Conservation (phyloP, 2,888 invertebrate genomes). For the Sphaeridia pumilis region DNA sequence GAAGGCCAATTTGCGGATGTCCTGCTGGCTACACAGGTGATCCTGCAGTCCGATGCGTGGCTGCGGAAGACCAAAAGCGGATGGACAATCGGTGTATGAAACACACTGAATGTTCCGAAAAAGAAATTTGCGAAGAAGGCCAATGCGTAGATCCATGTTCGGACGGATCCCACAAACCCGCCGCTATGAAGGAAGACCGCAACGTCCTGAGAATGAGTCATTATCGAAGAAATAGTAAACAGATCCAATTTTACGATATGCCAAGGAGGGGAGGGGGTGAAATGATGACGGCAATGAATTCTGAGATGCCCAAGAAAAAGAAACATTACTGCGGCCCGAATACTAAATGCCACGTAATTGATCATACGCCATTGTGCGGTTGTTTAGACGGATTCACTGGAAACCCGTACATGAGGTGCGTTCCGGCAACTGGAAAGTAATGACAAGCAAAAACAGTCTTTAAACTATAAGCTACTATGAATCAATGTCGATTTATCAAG, state of each 20-base stretch:
- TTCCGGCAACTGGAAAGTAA: no score
- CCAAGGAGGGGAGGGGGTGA: not conserved
- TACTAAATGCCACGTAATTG: conserved; percentile 27
- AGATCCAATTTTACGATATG: not conserved
- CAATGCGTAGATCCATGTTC: conserved; percentile 30
- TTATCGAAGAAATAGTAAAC: conserved; percentile 1
- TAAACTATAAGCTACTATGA: no score
- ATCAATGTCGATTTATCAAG: no score
- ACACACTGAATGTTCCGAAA: conserved; percentile 28
- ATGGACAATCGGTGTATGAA: conserved; percentile 20
- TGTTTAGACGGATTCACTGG: conserved; percentile 24
- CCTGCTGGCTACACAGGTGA: conserved; percentile 30
- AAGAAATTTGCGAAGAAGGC: conserved; percentile 23
- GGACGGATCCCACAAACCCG: not conserved
- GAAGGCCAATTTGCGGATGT: conserved; percentile 30
- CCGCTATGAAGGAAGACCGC: no score
- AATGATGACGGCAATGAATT: not conserved
- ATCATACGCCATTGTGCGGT: conserved; percentile 28
- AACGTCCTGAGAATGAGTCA: conserved; percentile 6
- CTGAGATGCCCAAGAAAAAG: not conserved
- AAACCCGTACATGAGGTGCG: conserved; percentile 30
- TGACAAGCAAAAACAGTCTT: no score
- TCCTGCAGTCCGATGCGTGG: conserved; percentile 23
- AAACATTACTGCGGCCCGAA: conserved; percentile 25
- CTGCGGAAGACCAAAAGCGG: conserved; percentile 9